Conservation (phyloP, 2,888 invertebrate genomes). For the Hydropsyche betteni region DNA sequence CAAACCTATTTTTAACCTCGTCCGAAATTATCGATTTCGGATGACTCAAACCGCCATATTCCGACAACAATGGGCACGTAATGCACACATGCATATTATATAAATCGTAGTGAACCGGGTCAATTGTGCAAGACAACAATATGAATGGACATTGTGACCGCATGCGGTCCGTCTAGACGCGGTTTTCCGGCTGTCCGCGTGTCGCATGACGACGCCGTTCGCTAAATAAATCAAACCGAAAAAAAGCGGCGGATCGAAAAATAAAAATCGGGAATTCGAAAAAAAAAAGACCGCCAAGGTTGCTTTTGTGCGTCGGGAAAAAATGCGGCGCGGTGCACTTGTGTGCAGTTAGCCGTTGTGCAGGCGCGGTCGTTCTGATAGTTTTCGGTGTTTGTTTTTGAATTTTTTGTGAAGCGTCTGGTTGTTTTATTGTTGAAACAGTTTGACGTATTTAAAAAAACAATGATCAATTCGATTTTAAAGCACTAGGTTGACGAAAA, state of each 20-base stretch:
- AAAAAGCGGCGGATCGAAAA: neutral
- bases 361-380: no score
- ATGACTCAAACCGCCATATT: no score
- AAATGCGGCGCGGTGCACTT: neutral
- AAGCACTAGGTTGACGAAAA: no score
- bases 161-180: constrained; percentile 10
- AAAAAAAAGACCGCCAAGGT: constrained; percentile 14
- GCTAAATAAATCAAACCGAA: no score
- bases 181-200: constrained; percentile 22
- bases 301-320: neutral
- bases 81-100: neutral
- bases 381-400: no score
- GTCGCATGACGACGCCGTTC: constrained; percentile 9
- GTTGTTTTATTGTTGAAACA: no score
- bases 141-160: constrained; percentile 4
- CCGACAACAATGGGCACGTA: no score
- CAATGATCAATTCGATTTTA: no score
- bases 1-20: no score
- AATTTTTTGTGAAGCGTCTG: no score
- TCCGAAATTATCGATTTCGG: no score
- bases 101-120: constrained; percentile 2
- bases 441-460: no score
- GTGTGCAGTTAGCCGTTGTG: neutral
- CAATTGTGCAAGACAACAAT: constrained; percentile 17
- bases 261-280: neutral